phyloP scores from a whole-genome alignment of 92 coral and sea anemone genomes.

The Zoanthus sociatus region DNA sequence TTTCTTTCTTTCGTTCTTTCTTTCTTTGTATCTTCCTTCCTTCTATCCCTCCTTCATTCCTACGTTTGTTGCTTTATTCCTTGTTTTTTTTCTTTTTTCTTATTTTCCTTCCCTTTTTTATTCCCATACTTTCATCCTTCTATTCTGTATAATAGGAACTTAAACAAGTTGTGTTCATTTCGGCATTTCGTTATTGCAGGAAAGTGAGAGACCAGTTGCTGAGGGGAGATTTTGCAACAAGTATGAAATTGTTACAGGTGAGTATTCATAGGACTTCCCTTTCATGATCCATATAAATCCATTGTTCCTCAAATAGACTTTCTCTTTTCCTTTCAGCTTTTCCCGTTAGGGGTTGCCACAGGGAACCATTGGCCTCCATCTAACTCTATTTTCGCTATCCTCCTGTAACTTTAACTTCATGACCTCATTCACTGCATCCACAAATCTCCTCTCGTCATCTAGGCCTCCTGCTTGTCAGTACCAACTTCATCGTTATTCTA shows the following conservation, averaged over 20 bases:
- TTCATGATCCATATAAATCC: neutral
- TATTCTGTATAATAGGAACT: neutral
- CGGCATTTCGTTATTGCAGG: conserved; percentile 35
- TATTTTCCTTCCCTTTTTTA: too few relatives aligned
- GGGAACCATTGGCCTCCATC: too few relatives aligned
- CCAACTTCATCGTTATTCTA: too few relatives aligned
- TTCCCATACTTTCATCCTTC: too few relatives aligned
- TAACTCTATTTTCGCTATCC: too few relatives aligned
- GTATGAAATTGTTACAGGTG: conserved; percentile 97
- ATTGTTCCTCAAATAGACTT: too few relatives aligned
- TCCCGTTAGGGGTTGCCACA: too few relatives aligned
- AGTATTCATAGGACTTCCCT: neutral
- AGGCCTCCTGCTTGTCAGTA: too few relatives aligned
- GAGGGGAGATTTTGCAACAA: conserved; percentile 93
- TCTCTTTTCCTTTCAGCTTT: too few relatives aligned
- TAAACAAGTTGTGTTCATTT: neutral
- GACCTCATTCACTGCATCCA: too few relatives aligned
- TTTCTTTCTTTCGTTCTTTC: neutral
- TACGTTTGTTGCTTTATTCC: neutral
- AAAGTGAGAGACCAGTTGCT: conserved; percentile 90
- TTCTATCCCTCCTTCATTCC: neutral
- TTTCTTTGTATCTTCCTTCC: neutral
- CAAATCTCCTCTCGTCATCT: too few relatives aligned
- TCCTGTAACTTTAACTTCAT: too few relatives aligned
- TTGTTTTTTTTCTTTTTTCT: neutral